These are phyloP conservation scores for Ranitomeya imitator DNA, from an alignment of 2,113 vertebrate genomes.

Conservation along the genomic window DNA sequence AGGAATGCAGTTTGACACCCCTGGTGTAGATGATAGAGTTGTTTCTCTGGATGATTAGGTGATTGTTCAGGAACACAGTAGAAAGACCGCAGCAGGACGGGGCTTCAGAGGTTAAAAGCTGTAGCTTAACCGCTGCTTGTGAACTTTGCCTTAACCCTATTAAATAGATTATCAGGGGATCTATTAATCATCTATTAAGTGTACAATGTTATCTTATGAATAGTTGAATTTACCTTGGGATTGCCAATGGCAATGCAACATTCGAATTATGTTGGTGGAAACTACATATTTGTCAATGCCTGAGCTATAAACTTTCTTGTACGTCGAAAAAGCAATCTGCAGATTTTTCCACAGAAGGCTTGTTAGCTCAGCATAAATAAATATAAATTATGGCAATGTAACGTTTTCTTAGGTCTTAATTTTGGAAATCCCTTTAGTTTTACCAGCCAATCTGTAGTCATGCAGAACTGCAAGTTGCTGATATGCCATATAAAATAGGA, in stretches of 20 bases:
- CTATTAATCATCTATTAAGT: not conserved
- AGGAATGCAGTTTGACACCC: too few relatives aligned
- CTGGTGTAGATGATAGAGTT: too few relatives aligned
- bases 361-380: constrained; percentile 20
- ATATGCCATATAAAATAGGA: constrained; percentile 60
- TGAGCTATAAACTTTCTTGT: not conserved
- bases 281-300: not conserved
- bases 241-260: not conserved
- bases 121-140: too few relatives aligned
- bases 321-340: not conserved
- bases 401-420: constrained; percentile 55
- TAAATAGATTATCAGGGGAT: not conserved
- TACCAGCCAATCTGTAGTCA: constrained; percentile 55
- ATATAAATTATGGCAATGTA: constrained; percentile 48
- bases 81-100: too few relatives aligned
- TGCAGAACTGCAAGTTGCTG: constrained; percentile 63
- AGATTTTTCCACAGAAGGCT: constrained; percentile 38
- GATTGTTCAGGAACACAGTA: too few relatives aligned
- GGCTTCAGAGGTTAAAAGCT: too few relatives aligned
- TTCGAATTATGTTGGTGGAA: not conserved
- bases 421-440: constrained; percentile 60
- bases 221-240: not conserved
- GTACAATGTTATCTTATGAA: not conserved
- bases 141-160: too few relatives aligned
- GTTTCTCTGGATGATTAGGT: too few relatives aligned